Evolutionary conservation across 1,140 invertebrate genomes (phyloP).

Genomic region (Platorchestia sp.): DNA sequence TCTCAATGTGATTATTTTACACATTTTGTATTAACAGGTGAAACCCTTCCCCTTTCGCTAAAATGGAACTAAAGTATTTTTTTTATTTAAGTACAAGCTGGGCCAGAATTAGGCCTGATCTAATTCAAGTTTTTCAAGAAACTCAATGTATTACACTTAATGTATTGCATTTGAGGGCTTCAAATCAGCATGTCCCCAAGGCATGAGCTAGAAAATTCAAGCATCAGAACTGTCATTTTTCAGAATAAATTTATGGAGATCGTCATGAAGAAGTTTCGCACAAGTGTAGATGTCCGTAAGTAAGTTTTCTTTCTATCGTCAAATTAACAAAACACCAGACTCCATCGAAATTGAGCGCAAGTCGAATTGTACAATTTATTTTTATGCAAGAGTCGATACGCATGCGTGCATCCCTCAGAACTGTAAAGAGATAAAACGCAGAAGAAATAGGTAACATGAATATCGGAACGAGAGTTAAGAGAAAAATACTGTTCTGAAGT

Average conservation of each 20-base stretch:
- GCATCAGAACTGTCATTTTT: neutral
- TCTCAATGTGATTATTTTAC: too few relatives aligned
- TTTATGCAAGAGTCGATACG: neutral
- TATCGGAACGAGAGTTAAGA: neutral
- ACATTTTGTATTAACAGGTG: neutral
- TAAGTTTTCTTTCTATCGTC: neutral
- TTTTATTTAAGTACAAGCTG: neutral
- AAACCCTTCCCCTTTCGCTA: neutral
- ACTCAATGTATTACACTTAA: neutral
- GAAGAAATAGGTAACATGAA: slow-evolving; percentile 7
- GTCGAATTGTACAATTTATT: neutral
- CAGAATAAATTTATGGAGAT: neutral
- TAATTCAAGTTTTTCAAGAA: neutral
- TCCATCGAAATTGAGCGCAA: neutral
- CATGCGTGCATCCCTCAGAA: slow-evolving; percentile 5
- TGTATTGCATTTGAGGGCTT: neutral
- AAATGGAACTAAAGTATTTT: neutral
- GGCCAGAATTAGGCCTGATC: neutral
- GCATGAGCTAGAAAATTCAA: neutral
- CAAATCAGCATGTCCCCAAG: neutral
- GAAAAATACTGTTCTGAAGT: slow-evolving; percentile 30
- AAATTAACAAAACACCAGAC: neutral
- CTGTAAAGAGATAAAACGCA: neutral
- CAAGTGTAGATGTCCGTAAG: neutral
- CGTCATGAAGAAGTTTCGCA: neutral